phyloP scores from a whole-genome alignment of 1,140 invertebrate genomes.

The Brachionus rotundiformis region DNA sequence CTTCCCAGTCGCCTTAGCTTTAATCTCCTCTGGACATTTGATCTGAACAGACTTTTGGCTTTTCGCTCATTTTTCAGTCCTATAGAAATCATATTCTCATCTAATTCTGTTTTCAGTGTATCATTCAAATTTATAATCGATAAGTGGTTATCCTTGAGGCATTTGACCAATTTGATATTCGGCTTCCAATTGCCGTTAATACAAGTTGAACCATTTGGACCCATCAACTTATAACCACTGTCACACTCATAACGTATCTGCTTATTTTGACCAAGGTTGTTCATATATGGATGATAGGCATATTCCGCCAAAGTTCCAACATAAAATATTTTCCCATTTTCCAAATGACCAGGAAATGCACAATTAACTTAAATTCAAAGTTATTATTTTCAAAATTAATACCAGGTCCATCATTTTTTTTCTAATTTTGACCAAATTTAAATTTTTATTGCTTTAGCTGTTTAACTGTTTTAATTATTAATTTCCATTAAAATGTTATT shows the following conservation, averaged over 20 bases:
- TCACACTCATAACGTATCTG: constrained; percentile 86
- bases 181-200: constrained; percentile 85
- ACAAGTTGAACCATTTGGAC: constrained; percentile 87
- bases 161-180: constrained; percentile 54
- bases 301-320: constrained; percentile 55
- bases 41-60: neutral
- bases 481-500: too few relatives aligned
- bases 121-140: neutral
- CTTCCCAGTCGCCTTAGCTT: neutral
- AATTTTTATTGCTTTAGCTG: constrained; percentile 76
- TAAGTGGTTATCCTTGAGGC: neutral
- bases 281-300: constrained; percentile 56
- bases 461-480: constrained; percentile 57
- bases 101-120: constrained; percentile 3
- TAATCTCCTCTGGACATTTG: neutral
- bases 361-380: constrained; percentile 43
- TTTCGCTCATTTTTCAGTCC: constrained; percentile 8
- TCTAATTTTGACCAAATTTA: too few relatives aligned
- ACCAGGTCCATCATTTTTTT: too few relatives aligned
- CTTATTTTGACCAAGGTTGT: constrained; percentile 63
- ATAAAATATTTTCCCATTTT: constrained; percentile 57
- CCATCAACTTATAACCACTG: constrained; percentile 80
- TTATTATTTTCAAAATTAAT: neutral
- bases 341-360: constrained; percentile 55
- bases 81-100: constrained; percentile 22